phyloP scores from a whole-genome alignment of 2,113 vertebrate species.

The Trogon melanurus region DNA sequence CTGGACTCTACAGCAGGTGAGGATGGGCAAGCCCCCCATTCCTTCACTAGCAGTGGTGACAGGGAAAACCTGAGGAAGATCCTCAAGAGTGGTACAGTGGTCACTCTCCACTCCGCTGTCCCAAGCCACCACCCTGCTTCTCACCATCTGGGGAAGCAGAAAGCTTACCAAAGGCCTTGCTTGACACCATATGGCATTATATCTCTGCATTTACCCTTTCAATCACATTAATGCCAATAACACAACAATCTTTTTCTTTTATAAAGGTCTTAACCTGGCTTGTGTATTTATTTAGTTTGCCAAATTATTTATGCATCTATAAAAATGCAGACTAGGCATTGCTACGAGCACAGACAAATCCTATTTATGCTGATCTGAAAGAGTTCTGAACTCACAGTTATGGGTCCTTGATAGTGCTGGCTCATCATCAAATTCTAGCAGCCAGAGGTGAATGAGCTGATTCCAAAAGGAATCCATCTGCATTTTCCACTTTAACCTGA shows the following conservation, averaged over 20 bases:
- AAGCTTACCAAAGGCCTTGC: neutral
- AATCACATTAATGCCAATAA: constrained; percentile 50
- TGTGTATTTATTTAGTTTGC: constrained; percentile 23
- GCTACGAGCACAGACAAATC: neutral
- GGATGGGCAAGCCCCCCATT: neutral
- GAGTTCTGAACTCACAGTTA: neutral
- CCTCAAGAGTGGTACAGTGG: neutral
- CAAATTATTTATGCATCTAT: constrained; percentile 33
- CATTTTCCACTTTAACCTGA: neutral
- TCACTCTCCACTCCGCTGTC: neutral
- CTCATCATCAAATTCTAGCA: neutral
- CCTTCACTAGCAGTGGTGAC: neutral
- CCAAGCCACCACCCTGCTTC: neutral
- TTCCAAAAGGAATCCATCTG: neutral
- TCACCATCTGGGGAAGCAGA: neutral
- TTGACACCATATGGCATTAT: neutral
- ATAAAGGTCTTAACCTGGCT: constrained; percentile 39
- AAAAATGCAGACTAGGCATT: constrained; percentile 43
- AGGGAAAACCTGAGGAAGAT: neutral
- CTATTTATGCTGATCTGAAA: constrained; percentile 3
- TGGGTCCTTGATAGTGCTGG: neutral
- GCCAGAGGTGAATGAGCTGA: neutral
- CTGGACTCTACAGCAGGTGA: neutral
- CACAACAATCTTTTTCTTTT: constrained; percentile 32
- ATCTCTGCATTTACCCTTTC: constrained; percentile 7